Conservation (phyloP, 2,113 vertebrate genomes). For the Condylura cristata region DNA sequence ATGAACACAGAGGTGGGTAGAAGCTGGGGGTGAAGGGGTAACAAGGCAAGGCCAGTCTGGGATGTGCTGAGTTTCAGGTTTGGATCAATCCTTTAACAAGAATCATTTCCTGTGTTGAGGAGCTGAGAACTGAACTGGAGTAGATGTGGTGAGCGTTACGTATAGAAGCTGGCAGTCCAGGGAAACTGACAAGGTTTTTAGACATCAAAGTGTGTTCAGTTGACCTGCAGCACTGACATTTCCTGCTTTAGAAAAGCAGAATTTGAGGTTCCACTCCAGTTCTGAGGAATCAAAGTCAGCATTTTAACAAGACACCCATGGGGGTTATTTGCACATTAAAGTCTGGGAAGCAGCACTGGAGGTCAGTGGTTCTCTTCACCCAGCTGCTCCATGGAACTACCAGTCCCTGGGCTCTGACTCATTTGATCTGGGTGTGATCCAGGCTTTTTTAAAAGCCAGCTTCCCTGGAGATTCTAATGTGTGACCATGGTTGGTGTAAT, state of each 20-base stretch:
- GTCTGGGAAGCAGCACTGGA: not conserved
- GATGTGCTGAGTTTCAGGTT: not conserved
- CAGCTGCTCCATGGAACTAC: not conserved
- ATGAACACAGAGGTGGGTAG: not conserved
- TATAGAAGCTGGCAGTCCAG: not conserved
- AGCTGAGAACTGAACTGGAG: not conserved
- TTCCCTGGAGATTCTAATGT: not conserved
- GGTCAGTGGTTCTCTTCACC: not conserved
- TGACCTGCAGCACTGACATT: not conserved
- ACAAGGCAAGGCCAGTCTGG: not conserved
- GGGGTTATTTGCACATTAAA: not conserved
- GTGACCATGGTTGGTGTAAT: not conserved
- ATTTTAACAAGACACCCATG: constrained; percentile 38
- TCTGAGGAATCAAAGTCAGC: not conserved
- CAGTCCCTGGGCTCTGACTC: not conserved
- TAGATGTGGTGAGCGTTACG: not conserved
- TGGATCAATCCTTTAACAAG: not conserved
- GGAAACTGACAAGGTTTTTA: not conserved
- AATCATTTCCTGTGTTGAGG: not conserved
- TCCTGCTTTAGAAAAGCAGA: constrained; percentile 5
- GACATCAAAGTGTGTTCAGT: not conserved
- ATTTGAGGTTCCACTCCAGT: not conserved
- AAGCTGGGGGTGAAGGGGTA: not conserved
- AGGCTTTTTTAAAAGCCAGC: not conserved
- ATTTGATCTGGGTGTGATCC: not conserved